A percentile compares a stretch with the other conserved stretches of the same genome.
These are phyloP conservation scores for Carettochelys insculpta DNA, from an alignment of 2,113 vertebrate species.

Conservation along the genomic window DNA sequence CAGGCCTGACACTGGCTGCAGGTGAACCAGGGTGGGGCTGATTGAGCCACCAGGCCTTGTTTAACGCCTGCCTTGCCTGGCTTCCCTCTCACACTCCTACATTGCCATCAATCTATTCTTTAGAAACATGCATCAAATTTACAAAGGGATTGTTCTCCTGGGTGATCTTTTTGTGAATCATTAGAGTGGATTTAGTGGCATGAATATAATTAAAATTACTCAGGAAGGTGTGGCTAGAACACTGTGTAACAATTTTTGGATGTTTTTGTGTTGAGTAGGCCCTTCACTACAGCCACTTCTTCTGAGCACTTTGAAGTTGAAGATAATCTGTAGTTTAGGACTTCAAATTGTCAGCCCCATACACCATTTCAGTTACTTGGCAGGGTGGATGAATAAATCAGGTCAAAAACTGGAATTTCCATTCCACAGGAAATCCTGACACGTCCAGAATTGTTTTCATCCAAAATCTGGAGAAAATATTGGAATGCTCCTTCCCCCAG, in stretches of 20 bases:
- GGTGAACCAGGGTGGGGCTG: no score
- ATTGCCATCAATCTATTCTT: neutral
- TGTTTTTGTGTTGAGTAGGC: neutral
- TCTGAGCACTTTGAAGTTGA: neutral
- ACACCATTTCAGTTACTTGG: neutral
- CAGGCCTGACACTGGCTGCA: no score
- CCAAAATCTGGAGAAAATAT: neutral
- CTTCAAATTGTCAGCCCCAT: neutral
- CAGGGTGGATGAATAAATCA: neutral
- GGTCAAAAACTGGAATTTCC: neutral
- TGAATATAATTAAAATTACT: neutral
- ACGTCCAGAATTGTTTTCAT: neutral
- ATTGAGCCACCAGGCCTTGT: no score
- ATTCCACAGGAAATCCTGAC: neutral
- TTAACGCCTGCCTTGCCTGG: no score
- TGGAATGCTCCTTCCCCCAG: no score
- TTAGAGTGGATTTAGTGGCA: neutral
- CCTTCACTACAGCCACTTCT: neutral
- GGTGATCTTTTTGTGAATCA: neutral
- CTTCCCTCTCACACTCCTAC: no score
- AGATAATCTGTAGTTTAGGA: neutral
- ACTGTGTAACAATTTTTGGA: neutral
- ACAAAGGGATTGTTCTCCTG: neutral
- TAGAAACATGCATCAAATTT: neutral
- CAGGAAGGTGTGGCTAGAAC: neutral